phyloP scores from a whole-genome alignment of 1,140 invertebrate species.

The Saccostrea echinata region DNA sequence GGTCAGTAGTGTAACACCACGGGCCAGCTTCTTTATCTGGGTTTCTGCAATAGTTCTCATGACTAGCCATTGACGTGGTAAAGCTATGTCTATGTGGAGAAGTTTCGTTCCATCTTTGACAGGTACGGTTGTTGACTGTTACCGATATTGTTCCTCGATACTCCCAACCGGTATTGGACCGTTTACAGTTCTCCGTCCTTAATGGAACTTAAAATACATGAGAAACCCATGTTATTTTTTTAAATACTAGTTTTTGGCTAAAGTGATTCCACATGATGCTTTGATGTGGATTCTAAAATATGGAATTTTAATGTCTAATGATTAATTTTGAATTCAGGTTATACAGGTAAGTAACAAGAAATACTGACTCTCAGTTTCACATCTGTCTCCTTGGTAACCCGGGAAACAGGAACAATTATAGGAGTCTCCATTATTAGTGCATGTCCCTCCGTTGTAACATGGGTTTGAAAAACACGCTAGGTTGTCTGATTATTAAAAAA shows the following conservation, averaged over 20 bases:
- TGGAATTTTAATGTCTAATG: too few species aligned
- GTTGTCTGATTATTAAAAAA: not conserved
- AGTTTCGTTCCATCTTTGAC: slow-evolving; percentile 49
- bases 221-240: too few species aligned
- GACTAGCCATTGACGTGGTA: slow-evolving; percentile 14
- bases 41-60: slow-evolving; percentile 53
- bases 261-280: too few species aligned
- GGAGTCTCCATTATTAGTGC: not conserved
- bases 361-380: slow-evolving; percentile 5
- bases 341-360: not conserved
- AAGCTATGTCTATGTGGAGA: slow-evolving; percentile 40
- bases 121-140: slow-evolving; percentile 37
- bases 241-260: too few species aligned
- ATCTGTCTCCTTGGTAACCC: not conserved
- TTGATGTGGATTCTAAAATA: too few species aligned
- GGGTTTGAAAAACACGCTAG: not conserved
- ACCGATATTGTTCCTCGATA: slow-evolving; percentile 8
- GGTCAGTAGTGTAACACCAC: slow-evolving; percentile 50
- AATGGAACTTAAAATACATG: not conserved
- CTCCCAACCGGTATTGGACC: not conserved
- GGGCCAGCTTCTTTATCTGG: not conserved
- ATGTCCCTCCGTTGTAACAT: slow-evolving; percentile 17
- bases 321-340: too few species aligned
- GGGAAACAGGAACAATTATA: slow-evolving; percentile 23
- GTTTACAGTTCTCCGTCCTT: not conserved